Base-by-base conservation (phyloP, 2,113 vertebrate genomes). In the Steatornis caripensis region DNA sequence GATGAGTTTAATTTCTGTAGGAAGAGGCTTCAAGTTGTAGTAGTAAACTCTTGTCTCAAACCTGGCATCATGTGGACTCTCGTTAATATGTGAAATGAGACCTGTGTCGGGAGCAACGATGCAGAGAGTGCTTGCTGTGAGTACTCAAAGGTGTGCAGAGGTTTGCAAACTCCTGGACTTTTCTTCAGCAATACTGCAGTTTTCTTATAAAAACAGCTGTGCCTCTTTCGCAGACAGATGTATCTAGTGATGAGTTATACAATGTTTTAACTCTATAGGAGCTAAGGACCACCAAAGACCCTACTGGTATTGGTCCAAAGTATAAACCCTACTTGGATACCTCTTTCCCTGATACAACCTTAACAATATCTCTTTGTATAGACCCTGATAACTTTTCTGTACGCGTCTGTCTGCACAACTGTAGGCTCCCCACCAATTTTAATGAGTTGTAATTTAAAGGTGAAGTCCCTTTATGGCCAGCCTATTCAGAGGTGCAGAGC, bases 51-150 rank as follows among this genome's bases (percentile, higher is more conserved):
- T 29, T 49, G 22, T 32, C 72, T 62, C 39, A 64, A 57, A 23
- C 4, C 34, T 57, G 68, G 27, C 72, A 60, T 34, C 3, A 1
- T 2, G 32, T 41, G 45, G 65, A 30, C 21, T 64, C 43, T 45
- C 61, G 26, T 7, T 24, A 86, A 55, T 0, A 0, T 1, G 8
- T 11, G 57, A 49, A 62, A 83, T 0, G 4, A 46, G 91, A 87
- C 34, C 41, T 55, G 24, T 18, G 21, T 49, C 1, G 0, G 29
- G 15, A 81, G 54, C 22, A 37, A 13, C 2, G 27, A 51, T 81
- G 26, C 45, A 1, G 1, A 37, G 61, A 60, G 21, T 6, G 6
- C 21, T 7, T 48, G 23, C 39, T 84, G 86, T 2, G 30, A 62
- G 32, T 27, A 23, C 58, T 45, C 51, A 11, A 19, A 81, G 32